Evolutionary conservation across 2,888 invertebrate species (phyloP), one percentile per base, ranked within the genome.

Genomic region (Callyntrura guangdongensis): DNA sequence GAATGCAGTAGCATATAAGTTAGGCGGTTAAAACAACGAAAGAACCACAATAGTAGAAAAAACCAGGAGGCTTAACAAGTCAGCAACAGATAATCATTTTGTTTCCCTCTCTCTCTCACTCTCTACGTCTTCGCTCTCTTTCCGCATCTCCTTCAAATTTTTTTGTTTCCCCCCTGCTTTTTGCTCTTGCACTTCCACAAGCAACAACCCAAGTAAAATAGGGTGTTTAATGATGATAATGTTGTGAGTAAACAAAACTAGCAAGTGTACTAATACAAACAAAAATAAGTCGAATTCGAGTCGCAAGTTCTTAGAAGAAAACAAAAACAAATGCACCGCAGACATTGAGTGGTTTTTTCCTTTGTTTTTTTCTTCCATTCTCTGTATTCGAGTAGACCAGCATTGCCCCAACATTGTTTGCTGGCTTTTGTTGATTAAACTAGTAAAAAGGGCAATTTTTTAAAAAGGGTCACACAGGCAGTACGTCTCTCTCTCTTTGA

Each of bases 31-130:
- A 45, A 20, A 45, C 27, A 45, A 12, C 11, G 20, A 45, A 45
- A 82, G 61, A 61, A 45, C 45, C 53, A 82, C 2, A 59, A 61
- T 27, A 82, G 82, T 45, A 45, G 59, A 82, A 61, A 36, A 82
- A 61, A 61, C 11, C 59, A 61, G 61, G 20, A 88, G 61, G 47
- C 87, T 81, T 77, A 77, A n/a, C 20, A 89, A 89, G 74, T 84
- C 89, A 89, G 85, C 89, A 89, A 79, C 89, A 89, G 89, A 89
- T 89, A 89, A 85, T 85, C 53, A 87, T 67, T 87, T 85, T 84
- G 25, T 53, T 79, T 79, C 79, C 25, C n/a, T 53, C 27, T 36
- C n/a, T 69, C 67, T 36, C 36, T 27, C n/a, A n/a, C 36, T n/a
- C n/a, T 59, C n/a, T 2, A 2, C 53, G 53, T 5, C 53, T 72